phyloP scores from a whole-genome alignment of 2,113 vertebrate genomes.

The Rhinoptilus africanus region DNA sequence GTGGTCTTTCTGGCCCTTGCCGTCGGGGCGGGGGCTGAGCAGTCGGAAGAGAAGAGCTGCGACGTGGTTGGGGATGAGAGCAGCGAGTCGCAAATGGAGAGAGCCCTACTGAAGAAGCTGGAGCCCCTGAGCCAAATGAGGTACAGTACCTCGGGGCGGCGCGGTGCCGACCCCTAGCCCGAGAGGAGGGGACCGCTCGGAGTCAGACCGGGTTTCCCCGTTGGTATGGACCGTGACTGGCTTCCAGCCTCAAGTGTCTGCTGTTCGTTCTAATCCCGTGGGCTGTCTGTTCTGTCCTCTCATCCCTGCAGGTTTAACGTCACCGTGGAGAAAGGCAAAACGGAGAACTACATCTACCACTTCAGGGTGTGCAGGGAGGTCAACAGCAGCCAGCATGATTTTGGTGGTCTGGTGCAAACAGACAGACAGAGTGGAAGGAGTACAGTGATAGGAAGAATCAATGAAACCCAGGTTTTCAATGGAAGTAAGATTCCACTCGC shows the following conservation, averaged over 20 bases:
- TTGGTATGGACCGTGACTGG: neutral
- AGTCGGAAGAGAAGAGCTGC: constrained; percentile 62
- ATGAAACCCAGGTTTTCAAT: constrained; percentile 77
- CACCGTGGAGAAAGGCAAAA: constrained; percentile 39
- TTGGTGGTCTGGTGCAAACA: constrained; percentile 81
- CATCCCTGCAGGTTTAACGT: constrained; percentile 71
- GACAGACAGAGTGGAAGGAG: neutral
- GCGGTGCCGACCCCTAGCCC: neutral
- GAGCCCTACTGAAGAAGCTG: constrained; percentile 69
- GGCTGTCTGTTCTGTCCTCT: neutral
- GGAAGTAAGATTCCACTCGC: constrained; percentile 81
- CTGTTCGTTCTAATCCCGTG: neutral
- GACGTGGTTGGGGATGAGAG: constrained; percentile 71
- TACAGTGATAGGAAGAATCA: constrained; percentile 82
- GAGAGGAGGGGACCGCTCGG: neutral
- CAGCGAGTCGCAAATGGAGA: constrained; percentile 66
- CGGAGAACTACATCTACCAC: constrained; percentile 76
- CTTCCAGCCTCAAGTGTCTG: neutral
- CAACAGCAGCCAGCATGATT: constrained; percentile 45
- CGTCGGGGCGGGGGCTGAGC: neutral
- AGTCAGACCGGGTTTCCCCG: neutral
- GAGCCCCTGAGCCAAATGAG: constrained; percentile 68
- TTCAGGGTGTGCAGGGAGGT: constrained; percentile 89
- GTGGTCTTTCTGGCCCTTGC: constrained; percentile 42
- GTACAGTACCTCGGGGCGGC: neutral